Evolutionary conservation across 2,888 invertebrate genomes (phyloP), one percentile per base, ranked within the genome.

Genomic region (Himalopsyche japonica): DNA sequence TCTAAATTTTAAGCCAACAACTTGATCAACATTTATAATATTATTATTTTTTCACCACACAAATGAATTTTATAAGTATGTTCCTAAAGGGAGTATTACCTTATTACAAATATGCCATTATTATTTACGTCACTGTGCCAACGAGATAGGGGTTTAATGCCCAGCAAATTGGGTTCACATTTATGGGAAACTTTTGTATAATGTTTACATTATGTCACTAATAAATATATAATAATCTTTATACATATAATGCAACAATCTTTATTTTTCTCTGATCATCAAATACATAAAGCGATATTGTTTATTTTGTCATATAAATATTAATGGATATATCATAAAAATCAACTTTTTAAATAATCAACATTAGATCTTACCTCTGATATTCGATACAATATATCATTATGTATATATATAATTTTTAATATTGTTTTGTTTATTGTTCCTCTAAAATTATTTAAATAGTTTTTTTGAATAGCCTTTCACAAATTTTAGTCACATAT

Each of bases 321-420:
- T 70, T 70, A 70, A 30, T 70, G 70, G 70, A 37, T 37, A 77
- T 34, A 37, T 77, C 77, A 77, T 77, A 77, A 77, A 77, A 77
- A 77, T 77, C 77, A 77, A 77, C 77, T 77, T 43, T 77, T 77
- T 34, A 77, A 43, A 77, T 20, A 77, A 32, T 77, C 37, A 77
- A 77, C 43, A 77, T 37, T 77, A 34, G 20, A 77, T 24, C 43
- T 70, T 30, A 70, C 8, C 70, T 70, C 70, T 20, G 27, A 70
- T 70, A 70, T 70, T 70, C 70, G 70, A 70, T 70, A 30, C 70
- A 70, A 70, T 70, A 70, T 70, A 70, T 70, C 30, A 70, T 70
- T 30, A 30, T 30, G 0, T 43, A 43, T 37, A 37, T 37, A 43
- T 43, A 8, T 37, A 43, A 32, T 37, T 3, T 32, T 76, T 77